phyloP scores from a whole-genome alignment of 2,888 invertebrate genomes.

The Lasioglossum oenotherae region DNA sequence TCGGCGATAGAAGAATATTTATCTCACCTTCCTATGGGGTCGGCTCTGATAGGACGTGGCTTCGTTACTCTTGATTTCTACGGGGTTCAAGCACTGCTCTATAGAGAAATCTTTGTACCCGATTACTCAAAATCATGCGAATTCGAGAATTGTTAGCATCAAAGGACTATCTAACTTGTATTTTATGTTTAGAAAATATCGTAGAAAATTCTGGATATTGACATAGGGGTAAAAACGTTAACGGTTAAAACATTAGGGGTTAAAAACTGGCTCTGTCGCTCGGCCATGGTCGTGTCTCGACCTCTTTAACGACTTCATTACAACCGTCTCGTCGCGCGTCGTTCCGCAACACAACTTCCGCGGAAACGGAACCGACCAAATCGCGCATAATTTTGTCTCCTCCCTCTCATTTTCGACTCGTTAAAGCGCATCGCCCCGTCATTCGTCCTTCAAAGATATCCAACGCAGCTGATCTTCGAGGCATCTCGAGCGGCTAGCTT shows the following conservation, averaged over 20 bases:
- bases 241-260: no score
- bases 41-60: neutral
- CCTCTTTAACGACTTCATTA: constrained; percentile 44
- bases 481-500: neutral
- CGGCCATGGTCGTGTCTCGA: constrained; percentile 24
- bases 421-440: neutral
- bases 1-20: neutral
- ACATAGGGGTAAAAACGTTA: no score
- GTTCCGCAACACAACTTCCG: constrained; percentile 61
- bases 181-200: no score
- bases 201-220: no score
- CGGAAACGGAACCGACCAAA: constrained; percentile 54
- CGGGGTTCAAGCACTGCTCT: no score
- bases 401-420: neutral
- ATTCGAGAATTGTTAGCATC: no score
- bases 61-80: neutral
- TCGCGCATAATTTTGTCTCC: constrained; percentile 32
- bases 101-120: no score
- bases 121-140: no score
- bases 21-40: neutral
- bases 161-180: no score
- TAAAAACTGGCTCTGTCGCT: neutral
- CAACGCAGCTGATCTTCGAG: neutral
- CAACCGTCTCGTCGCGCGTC: constrained; percentile 46
- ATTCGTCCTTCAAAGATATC: neutral